Evolutionary conservation across 1,140 invertebrate species (phyloP).

Genomic region (Sycophaga agraensis): DNA sequence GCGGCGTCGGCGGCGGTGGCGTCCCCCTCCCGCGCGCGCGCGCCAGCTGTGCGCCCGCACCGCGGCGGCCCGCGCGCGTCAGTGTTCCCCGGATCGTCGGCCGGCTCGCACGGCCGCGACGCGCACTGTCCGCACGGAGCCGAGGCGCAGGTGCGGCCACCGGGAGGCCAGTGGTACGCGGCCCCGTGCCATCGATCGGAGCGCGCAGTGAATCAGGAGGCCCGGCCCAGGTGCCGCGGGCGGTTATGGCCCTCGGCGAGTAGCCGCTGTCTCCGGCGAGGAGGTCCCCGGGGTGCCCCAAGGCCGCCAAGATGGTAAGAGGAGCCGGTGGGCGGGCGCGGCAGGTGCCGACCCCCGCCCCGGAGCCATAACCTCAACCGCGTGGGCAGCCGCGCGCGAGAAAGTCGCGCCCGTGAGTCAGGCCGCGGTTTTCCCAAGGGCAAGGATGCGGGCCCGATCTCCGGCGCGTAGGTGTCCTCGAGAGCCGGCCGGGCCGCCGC

Average conservation of each 20-base stretch:
- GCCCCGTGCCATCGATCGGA: too few relatives aligned
- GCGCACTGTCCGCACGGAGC: background rate
- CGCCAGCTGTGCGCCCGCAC: background rate
- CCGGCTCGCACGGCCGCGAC: background rate
- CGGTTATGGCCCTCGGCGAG: too few relatives aligned
- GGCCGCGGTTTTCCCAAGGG: background rate
- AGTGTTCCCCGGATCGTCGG: constrained; percentile 6
- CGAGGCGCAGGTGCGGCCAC: too few relatives aligned
- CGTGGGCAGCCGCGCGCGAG: background rate
- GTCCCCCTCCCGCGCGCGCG: background rate
- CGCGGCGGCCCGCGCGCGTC: background rate
- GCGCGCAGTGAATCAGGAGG: too few relatives aligned
- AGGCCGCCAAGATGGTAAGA: background rate
- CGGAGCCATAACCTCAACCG: constrained; percentile 3
- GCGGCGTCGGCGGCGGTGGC: background rate
- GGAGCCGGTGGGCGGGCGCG: background rate
- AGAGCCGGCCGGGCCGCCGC: too few relatives aligned
- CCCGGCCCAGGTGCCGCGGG: too few relatives aligned
- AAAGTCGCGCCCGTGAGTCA: background rate
- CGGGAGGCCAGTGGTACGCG: too few relatives aligned
- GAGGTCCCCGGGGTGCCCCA: background rate
- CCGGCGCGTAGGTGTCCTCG: too few relatives aligned
- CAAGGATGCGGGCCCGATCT: background rate
- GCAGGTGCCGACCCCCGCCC: background rate
- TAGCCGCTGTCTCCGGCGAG: too few relatives aligned